Evolutionary conservation across 2,888 invertebrate species (phyloP).

Genomic region (Blera fallax): DNA sequence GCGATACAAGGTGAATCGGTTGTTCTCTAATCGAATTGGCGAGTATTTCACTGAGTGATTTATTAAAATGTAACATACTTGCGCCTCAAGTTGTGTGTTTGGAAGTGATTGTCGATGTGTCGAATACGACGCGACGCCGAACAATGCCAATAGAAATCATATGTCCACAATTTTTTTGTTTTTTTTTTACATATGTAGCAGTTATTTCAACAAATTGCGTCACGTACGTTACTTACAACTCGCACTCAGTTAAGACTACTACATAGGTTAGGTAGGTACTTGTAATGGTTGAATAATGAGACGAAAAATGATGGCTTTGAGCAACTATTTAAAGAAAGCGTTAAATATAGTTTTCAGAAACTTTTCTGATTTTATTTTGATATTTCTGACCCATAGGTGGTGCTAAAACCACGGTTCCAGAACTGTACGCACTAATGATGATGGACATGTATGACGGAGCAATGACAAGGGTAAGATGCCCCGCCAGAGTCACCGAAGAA

Average conservation of each 20-base stretch:
- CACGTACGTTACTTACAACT: background rate
- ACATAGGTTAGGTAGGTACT: no score
- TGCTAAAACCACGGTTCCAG: no score
- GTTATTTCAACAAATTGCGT: conserved; percentile 7
- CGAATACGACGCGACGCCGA: background rate
- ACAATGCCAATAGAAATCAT: conserved; percentile 51
- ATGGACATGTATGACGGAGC: no score
- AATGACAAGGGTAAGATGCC: no score
- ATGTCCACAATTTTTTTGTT: background rate
- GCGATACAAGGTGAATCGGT: conserved; percentile 67
- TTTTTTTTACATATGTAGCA: background rate
- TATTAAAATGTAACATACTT: conserved; percentile 53
- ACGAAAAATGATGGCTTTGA: background rate
- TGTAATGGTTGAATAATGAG: background rate
- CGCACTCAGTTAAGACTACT: background rate
- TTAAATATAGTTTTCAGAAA: no score
- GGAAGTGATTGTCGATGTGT: conserved; percentile 32
- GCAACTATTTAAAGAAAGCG: background rate
- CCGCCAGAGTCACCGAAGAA: no score
- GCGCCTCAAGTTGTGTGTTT: background rate
- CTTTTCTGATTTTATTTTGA: no score
- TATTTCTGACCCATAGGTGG: no score
- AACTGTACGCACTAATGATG: no score
- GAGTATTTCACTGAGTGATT: conserved; percentile 54
- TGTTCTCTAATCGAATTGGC: conserved; percentile 63